These are phyloP conservation scores for Felis catus DNA, from an alignment of 2,113 vertebrate genomes.

Conservation along the genomic window F.catus_Fca126_mat1.0 CM031425.1:17214501-17215000, in stretches of 20 bases:
- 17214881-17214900: constrained; percentile 8
- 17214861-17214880: constrained; percentile 40
- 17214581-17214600: constrained; percentile 41
- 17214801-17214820: constrained; percentile 34
- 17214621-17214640: not conserved
- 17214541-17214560: not conserved
- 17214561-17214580: constrained; percentile 31
- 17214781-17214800: constrained; percentile 46
- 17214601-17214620: not conserved
- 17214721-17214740: constrained; percentile 6
- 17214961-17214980: not conserved
- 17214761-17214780: not conserved
- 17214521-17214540: constrained; percentile 21
- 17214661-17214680: not conserved
- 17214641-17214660: not conserved
- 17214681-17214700: not conserved
- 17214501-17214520: not conserved
- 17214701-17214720: constrained; percentile 15
- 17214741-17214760: constrained; percentile 2
- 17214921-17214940: constrained; percentile 12
- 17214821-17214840: constrained; percentile 21
- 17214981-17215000: constrained; percentile 21
- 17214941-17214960: not conserved
- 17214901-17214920: constrained; percentile 29
- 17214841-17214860: constrained; percentile 22